Evolutionary conservation across 2,113 vertebrate species (phyloP), one percentile per base, ranked within the genome.

Genomic region (Pelmatolapia mariae): DNA sequence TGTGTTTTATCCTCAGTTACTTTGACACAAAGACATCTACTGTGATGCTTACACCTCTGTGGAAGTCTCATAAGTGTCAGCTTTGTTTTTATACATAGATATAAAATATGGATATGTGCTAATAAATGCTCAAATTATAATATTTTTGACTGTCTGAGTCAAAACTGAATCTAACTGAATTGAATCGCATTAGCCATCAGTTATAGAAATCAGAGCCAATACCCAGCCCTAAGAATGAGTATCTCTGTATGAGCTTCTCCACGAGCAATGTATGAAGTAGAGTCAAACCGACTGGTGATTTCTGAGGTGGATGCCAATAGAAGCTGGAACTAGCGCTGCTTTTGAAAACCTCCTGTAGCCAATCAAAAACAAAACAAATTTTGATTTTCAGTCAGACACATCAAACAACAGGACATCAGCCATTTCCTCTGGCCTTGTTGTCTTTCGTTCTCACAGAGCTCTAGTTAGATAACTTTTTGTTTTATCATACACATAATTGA

Each of bases 391-490:
- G 68, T 43, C 22, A 71, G 13, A 71, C 66, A 24, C 2, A 45
- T 16, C 38, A 73, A 18, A 3, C 36, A 26, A 43, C 9, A 76
- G 1, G 5, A 45, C 2, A 2, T 24, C 3, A 0, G 0, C 40
- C 40, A 8, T 47, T 76, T 76, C 24, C 22, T 73, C 40, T 73
- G 40, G 10, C 19, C 36, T 24, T 71, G 66, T 1, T 71, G n/a
- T 71, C n/a, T 71, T 71, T 71, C 12, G 6, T 71, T 47, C 22
- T 47, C 15, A 18, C 40, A 19, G 8, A 47, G 4, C 40, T 45
- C 24, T n/a, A n/a, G n/a, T 73, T 73, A 43, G 13, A 76, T 47
- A 8, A 76, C 22, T 5, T 47, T 43, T 45, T 73, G 38, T 73
- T 73, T 43, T 3, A 26, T 13, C 66, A 24, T 45, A 43, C 66